Conservation (phyloP, 2,113 vertebrate species). For the Myrmecobius fasciatus region DNA sequence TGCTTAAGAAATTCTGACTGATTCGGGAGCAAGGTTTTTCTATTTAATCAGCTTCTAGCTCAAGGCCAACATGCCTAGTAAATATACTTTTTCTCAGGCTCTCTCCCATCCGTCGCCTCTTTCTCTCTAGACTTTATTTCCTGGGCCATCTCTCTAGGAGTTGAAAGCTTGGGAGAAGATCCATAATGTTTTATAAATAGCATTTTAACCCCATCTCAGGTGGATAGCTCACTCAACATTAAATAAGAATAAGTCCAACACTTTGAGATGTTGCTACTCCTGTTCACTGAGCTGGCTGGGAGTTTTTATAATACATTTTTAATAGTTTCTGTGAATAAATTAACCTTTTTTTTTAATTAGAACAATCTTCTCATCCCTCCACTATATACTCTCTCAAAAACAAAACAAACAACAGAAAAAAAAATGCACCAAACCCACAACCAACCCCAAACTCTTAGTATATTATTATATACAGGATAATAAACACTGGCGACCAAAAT, state of each 20-base stretch:
- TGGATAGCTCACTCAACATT: background rate
- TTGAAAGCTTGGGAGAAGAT: slow-evolving; percentile 7
- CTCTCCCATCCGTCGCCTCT: background rate
- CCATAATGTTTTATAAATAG: background rate
- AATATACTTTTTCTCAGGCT: background rate
- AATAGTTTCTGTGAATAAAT: slow-evolving; percentile 69
- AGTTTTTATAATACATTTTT: slow-evolving; percentile 53
- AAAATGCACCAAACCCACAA: slow-evolving; percentile 44
- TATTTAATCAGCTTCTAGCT: background rate
- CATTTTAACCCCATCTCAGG: background rate
- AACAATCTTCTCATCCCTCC: slow-evolving; percentile 42
- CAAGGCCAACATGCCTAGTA: background rate
- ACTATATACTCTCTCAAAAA: slow-evolving; percentile 52
- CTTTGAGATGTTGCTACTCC: slow-evolving; percentile 35
- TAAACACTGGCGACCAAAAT: slow-evolving; percentile 38
- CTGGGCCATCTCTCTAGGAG: background rate
- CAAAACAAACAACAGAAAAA: slow-evolving; percentile 57
- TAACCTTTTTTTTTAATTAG: slow-evolving; percentile 58
- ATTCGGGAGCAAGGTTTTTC: background rate
- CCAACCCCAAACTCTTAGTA: slow-evolving; percentile 58
- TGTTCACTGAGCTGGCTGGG: slow-evolving; percentile 40
- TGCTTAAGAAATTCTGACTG: background rate
- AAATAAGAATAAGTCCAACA: slow-evolving; percentile 36
- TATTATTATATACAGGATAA: slow-evolving; percentile 57
- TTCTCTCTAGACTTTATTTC: background rate